A percentile compares a stretch with the other conserved stretches of the same genome.
Evolutionary conservation across 2,888 invertebrate genomes (phyloP).

Genomic region (Odontomyia ornata): DNA sequence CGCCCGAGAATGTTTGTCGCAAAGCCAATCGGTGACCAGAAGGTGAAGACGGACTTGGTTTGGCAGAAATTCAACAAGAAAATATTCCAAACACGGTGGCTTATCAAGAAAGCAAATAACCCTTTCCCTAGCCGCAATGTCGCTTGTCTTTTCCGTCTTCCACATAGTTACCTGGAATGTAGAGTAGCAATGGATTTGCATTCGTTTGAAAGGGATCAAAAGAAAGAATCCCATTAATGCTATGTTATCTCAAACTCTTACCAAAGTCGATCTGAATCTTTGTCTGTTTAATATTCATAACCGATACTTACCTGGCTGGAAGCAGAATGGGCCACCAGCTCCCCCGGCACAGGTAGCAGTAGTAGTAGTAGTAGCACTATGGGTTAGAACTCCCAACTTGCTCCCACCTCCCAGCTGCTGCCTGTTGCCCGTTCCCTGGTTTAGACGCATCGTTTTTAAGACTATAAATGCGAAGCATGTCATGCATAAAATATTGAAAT

Average conservation of each 20-base stretch:
- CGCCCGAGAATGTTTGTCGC: not conserved
- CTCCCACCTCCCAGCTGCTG: not conserved
- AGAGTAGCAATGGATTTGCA: slow-evolving; percentile 32
- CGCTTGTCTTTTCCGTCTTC: not conserved
- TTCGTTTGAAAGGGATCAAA: slow-evolving; percentile 33
- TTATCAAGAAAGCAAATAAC: not conserved
- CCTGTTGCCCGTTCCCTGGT: too few species aligned
- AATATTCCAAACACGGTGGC: slow-evolving; percentile 21
- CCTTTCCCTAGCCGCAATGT: not conserved
- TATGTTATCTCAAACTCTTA: slow-evolving; percentile 25
- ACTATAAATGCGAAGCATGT: not conserved
- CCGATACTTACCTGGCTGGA: slow-evolving; percentile 22
- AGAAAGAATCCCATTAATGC: slow-evolving; percentile 42
- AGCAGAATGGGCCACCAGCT: slow-evolving; percentile 4
- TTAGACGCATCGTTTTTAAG: slow-evolving; percentile 2
- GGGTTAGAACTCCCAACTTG: too few species aligned
- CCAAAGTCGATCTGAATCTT: slow-evolving; percentile 32
- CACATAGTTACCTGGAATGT: not conserved
- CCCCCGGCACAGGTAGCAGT: slow-evolving; percentile 23
- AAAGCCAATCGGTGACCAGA: not conserved
- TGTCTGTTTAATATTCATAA: slow-evolving; percentile 41
- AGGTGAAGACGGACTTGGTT: too few species aligned
- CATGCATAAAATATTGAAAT: slow-evolving; percentile 17
- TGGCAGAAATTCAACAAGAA: not conserved
- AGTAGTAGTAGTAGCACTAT: too few species aligned